phyloP scores from a whole-genome alignment of 2,113 vertebrate species.

The Cheirogaleus medius region DNA sequence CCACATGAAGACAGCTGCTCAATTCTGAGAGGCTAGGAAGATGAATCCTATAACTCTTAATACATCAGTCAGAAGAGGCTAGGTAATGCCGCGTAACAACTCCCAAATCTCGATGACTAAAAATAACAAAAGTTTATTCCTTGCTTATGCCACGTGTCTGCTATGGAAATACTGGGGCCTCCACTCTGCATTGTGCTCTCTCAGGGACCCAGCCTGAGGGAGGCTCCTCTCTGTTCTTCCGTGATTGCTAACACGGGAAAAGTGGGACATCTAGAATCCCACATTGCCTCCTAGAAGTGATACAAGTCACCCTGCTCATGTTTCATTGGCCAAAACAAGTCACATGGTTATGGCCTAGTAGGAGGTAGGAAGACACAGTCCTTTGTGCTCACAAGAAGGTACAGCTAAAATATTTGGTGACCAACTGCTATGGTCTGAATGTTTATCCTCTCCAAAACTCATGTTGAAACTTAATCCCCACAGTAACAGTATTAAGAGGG shows the following conservation, averaged over 20 bases:
- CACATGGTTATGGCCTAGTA: neutral
- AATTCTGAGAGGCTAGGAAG: neutral
- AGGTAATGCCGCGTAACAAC: neutral
- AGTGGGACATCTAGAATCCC: neutral
- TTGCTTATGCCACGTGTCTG: neutral
- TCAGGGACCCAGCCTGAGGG: neutral
- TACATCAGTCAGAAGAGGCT: neutral
- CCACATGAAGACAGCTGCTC: neutral
- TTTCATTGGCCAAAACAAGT: neutral
- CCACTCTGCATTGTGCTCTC: neutral
- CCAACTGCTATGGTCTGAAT: neutral
- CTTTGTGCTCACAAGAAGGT: neutral
- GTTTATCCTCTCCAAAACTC: neutral
- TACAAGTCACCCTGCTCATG: neutral
- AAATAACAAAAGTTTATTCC: neutral
- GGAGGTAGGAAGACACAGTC: neutral
- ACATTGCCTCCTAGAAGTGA: neutral
- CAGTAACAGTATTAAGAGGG: neutral
- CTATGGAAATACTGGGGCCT: neutral
- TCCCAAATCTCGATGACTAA: neutral
- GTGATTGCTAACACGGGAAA: neutral
- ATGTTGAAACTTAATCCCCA: neutral
- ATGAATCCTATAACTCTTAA: neutral
- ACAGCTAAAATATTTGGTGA: neutral
- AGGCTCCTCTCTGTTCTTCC: neutral